Base-by-base conservation (phyloP, 2,797 vertebrate species). In the Trematomus bernacchii region DNA sequence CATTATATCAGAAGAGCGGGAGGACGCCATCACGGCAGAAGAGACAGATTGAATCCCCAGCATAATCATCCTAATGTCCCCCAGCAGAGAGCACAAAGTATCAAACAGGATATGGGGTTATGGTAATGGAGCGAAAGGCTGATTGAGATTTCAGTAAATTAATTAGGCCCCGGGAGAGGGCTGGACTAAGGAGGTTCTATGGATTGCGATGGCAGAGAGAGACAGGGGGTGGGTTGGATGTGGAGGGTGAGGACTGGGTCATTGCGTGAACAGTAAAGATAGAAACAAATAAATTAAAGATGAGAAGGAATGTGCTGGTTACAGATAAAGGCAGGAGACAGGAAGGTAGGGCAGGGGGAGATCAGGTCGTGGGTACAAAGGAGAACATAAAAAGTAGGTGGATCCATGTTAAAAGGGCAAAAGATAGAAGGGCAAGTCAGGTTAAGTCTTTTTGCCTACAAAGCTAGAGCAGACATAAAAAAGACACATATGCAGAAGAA, bases 61-160 rank as follows among this genome's bases (percentile, higher is more conserved):
- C 47, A 2, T 64, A 85, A 90, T 89, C 82, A 91, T 86, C 75
- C 64, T 70, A 74, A 91, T 91, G 83, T 87, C 89, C 92, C 87
- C 83, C 68, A 89, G 89, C 87, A 85, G 60, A 66, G 73, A 82
- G 68, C 69, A 9, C 33, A 71, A 43, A 79, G 77, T 76, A 81
- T 87, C 83, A 92, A 79, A 84, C 80, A 73, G 76, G 81, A 89
- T 89, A 67, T 11, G 15, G 80, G 89, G 87, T 84, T 85, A 87
- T 86, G 85, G 57, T 85, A 91, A 92, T 87, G 71, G 69, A 65
- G 76, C 80, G 66, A 55, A 84, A 74, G 85, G 69, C 85, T 93
- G 87, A 92, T 90, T 92, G 88, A 92, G 87, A 91, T 92, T 91
- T 91, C 88, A 85, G 81, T 77, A 88, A 91, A 91, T 93, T 92